phyloP scores from a whole-genome alignment of 2,113 vertebrate species.

The Fukomys damarensis region DNA sequence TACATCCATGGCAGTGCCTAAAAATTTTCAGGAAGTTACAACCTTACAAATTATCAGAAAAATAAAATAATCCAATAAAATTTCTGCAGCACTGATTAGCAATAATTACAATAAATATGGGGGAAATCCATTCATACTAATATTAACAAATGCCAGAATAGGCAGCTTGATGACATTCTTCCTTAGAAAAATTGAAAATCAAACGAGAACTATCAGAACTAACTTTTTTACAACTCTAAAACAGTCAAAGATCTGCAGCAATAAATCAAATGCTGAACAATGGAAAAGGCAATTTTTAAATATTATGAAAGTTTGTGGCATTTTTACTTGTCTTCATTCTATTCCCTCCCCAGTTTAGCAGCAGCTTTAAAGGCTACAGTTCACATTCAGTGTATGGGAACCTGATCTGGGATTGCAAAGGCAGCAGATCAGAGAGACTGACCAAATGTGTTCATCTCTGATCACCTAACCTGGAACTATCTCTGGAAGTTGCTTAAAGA shows the following conservation, averaged over 20 bases:
- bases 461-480: neutral
- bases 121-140: neutral
- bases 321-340: neutral
- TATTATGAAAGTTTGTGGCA: neutral
- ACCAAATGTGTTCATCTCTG: no score
- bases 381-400: no score
- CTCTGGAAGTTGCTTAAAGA: neutral
- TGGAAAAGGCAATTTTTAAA: neutral
- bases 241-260: neutral
- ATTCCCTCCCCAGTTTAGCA: neutral
- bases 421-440: neutral
- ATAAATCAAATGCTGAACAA: neutral
- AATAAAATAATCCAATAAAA: neutral
- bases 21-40: neutral
- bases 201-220: neutral
- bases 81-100: neutral
- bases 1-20: neutral
- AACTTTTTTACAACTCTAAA: neutral
- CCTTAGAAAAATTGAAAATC: neutral
- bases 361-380: neutral
- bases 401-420: neutral
- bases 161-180: neutral
- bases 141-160: neutral
- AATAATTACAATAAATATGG: neutral
- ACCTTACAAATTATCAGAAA: neutral